phyloP scores from a whole-genome alignment of 2,888 invertebrate genomes.

The Melanostoma mellinum region DNA sequence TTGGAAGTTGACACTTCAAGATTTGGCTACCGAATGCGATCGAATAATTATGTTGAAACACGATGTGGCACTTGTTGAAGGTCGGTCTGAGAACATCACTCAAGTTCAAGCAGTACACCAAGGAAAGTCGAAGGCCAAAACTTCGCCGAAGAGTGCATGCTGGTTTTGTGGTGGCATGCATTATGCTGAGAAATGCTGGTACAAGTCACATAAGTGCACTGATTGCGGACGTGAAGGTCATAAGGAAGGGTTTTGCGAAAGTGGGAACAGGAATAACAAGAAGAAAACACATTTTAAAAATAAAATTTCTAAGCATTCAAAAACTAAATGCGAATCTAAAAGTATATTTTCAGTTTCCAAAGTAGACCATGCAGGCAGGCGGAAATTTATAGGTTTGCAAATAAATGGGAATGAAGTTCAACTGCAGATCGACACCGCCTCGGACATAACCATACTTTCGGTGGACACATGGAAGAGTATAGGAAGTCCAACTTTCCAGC shows the following conservation, averaged over 20 bases:
- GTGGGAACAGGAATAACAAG: constrained; percentile 10
- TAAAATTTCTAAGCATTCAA: neutral
- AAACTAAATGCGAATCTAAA: constrained; percentile 3
- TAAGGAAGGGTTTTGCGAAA: constrained; percentile 61
- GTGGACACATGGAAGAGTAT: neutral
- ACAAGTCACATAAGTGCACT: constrained; percentile 49
- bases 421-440: constrained; percentile 57
- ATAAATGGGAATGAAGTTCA: constrained; percentile 32
- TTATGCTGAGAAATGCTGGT: constrained; percentile 52
- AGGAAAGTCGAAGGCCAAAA: neutral
- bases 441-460: constrained; percentile 56
- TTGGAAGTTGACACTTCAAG: constrained; percentile 9
- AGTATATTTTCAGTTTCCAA: constrained; percentile 44
- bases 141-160: constrained; percentile 40
- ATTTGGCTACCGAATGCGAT: constrained; percentile 13
- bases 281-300: constrained; percentile 16
- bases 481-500: constrained; percentile 18
- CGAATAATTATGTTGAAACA: constrained; percentile 13
- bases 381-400: constrained; percentile 43
- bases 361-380: constrained; percentile 3
- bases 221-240: constrained; percentile 56
- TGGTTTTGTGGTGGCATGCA: constrained; percentile 34
- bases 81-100: neutral
- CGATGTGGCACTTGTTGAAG: neutral
- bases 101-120: too few relatives aligned